A percentile compares a stretch with the other conserved stretches of the same genome.
These are phyloP conservation scores for Lampropteryx suffumata DNA, from an alignment of 2,888 invertebrate genomes.

Conservation along the genomic window DNA sequence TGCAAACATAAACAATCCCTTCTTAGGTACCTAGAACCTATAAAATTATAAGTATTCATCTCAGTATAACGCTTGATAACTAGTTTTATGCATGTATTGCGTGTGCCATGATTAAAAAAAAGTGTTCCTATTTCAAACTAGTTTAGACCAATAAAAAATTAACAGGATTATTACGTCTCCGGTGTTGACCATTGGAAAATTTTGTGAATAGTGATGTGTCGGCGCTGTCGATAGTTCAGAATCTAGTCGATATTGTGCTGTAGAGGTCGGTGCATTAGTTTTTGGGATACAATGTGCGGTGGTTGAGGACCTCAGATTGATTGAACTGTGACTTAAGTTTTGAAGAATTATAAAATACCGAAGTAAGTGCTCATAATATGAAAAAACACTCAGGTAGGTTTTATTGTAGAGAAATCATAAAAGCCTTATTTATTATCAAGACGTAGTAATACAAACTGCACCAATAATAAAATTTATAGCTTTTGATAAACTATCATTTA, in stretches of 20 bases:
- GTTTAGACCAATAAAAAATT: background rate
- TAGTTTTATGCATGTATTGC: too few species aligned
- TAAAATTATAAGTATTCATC: background rate
- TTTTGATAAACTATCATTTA: too few species aligned
- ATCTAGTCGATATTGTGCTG: background rate
- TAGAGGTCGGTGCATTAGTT: background rate
- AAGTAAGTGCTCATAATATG: too few species aligned
- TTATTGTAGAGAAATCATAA: too few species aligned
- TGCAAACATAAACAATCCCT: conserved; percentile 16
- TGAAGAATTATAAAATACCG: too few species aligned
- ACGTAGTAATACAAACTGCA: too few species aligned
- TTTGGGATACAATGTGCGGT: conserved; percentile 1
- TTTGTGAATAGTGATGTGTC: conserved; percentile 11
- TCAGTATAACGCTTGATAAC: conserved; percentile 3
- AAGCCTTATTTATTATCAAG: too few species aligned
- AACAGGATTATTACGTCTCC: background rate
- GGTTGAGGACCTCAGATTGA: background rate
- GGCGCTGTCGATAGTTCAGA: conserved; percentile 2
- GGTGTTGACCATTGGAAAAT: conserved; percentile 6
- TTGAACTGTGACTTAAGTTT: background rate
- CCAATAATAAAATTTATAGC: too few species aligned
- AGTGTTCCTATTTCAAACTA: background rate
- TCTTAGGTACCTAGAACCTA: background rate
- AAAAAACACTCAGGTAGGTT: too few species aligned
- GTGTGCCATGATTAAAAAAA: background rate